Evolutionary conservation across 2,888 invertebrate genomes (phyloP).

Genomic region (Temnothorax rugatulus): DNA sequence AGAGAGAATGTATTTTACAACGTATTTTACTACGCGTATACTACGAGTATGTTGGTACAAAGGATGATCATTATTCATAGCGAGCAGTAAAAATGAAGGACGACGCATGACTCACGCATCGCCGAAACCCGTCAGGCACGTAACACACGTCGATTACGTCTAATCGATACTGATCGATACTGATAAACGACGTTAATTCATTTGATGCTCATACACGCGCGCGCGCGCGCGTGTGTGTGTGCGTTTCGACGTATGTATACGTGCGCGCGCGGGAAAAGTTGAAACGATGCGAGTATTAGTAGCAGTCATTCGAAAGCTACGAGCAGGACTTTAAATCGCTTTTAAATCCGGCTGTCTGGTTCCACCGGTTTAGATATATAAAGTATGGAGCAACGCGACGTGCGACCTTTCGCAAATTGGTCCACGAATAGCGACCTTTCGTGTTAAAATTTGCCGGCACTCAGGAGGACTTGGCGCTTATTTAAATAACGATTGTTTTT

Average conservation of each 20-base stretch:
- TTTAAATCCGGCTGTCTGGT: conserved; percentile 59
- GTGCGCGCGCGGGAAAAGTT: conserved; percentile 26
- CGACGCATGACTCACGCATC: conserved; percentile 38
- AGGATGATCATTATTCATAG: conserved; percentile 46
- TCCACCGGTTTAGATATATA: conserved; percentile 63
- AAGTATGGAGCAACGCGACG: conserved; percentile 55
- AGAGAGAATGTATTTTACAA: conserved; percentile 16
- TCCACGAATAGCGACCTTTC: conserved; percentile 67
- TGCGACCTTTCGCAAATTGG: conserved; percentile 73
- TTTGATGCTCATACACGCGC: conserved; percentile 11
- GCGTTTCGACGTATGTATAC: too few relatives aligned
- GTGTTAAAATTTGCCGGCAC: conserved; percentile 54
- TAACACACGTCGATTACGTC: conserved; percentile 41
- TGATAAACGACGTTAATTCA: conserved; percentile 54
- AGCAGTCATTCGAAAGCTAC: conserved; percentile 41
- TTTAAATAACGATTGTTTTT: background rate
- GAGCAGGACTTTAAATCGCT: conserved; percentile 61
- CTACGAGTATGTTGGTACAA: background rate
- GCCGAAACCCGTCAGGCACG: conserved; percentile 29
- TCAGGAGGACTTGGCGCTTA: background rate
- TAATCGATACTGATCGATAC: conserved; percentile 54
- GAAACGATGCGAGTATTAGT: conserved; percentile 5
- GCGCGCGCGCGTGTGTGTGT: background rate
- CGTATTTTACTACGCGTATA: background rate
- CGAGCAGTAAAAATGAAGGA: conserved; percentile 40